phyloP scores from a whole-genome alignment of 2,797 vertebrate genomes.

The Argya squamiceps region DNA sequence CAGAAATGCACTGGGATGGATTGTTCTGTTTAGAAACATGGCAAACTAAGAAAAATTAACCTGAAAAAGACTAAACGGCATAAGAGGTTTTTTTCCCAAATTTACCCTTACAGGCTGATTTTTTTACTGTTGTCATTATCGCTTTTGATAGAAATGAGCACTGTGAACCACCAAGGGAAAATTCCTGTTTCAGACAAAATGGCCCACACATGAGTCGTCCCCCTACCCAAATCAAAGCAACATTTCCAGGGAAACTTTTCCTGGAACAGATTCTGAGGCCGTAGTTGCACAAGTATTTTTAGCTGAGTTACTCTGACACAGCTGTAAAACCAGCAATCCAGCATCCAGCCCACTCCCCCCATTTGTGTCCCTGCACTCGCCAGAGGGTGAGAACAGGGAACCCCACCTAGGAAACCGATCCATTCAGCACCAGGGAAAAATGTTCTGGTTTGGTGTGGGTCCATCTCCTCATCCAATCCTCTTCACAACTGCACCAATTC shows the following conservation, averaged over 20 bases:
- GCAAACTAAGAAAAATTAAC: conserved; percentile 41
- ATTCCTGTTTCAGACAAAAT: conserved; percentile 7
- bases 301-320: neutral
- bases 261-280: neutral
- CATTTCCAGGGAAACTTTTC: conserved; percentile 20
- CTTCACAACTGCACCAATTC: neutral
- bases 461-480: neutral
- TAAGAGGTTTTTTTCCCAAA: neutral
- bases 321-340: neutral
- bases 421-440: neutral
- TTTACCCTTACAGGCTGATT: neutral
- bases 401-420: rapidly evolving
- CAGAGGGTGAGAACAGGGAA: neutral
- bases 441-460: neutral
- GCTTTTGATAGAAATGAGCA: neutral
- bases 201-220: neutral
- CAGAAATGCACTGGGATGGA: neutral
- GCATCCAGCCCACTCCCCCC: neutral
- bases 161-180: neutral
- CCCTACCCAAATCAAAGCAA: conserved; percentile 1
- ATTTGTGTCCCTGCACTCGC: neutral
- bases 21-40: neutral
- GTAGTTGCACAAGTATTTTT: neutral
- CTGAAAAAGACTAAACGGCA: neutral
- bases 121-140: neutral